These are phyloP conservation scores for Hiodon tergisus DNA, from an alignment of 2,113 vertebrate species.

Conservation along the genomic window DNA sequence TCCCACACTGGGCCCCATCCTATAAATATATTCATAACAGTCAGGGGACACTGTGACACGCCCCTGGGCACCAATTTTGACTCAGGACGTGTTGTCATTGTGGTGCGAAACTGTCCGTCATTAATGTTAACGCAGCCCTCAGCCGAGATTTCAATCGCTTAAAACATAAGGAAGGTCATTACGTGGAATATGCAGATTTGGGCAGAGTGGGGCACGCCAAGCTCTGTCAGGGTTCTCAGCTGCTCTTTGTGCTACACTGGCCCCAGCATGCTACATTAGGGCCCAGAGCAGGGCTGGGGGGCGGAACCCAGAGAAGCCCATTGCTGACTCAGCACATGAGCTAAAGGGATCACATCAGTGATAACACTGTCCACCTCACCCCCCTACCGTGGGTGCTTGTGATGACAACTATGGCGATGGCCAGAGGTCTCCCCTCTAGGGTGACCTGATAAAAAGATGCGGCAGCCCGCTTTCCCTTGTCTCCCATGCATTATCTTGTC, in stretches of 20 bases:
- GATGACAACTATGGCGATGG: constrained; percentile 73
- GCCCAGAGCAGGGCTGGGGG: too few species aligned
- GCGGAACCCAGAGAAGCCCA: too few species aligned
- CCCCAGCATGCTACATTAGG: too few species aligned
- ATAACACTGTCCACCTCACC: constrained; percentile 29
- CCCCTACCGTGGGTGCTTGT: constrained; percentile 54
- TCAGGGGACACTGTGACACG: constrained; percentile 46
- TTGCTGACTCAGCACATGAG: too few species aligned
- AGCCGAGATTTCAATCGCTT: too few species aligned
- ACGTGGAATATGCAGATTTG: too few species aligned
- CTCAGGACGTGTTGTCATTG: constrained; percentile 39
- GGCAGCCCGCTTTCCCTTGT: constrained; percentile 41
- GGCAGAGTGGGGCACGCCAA: too few species aligned
- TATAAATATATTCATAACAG: constrained; percentile 68
- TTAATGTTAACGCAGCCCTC: too few species aligned
- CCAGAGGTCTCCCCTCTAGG: constrained; percentile 51
- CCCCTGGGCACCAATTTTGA: constrained; percentile 31
- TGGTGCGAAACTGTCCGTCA: constrained; percentile 46
- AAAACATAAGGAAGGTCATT: too few species aligned
- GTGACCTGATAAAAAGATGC: constrained; percentile 67
- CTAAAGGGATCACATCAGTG: constrained; percentile 34
- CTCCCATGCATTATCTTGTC: constrained; percentile 75
- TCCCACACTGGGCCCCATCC: constrained; percentile 55
- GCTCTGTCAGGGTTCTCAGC: too few species aligned
- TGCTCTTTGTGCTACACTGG: too few species aligned